Evolutionary conservation across 2,113 vertebrate species (phyloP).

Genomic region (Melospiza melodia): DNA sequence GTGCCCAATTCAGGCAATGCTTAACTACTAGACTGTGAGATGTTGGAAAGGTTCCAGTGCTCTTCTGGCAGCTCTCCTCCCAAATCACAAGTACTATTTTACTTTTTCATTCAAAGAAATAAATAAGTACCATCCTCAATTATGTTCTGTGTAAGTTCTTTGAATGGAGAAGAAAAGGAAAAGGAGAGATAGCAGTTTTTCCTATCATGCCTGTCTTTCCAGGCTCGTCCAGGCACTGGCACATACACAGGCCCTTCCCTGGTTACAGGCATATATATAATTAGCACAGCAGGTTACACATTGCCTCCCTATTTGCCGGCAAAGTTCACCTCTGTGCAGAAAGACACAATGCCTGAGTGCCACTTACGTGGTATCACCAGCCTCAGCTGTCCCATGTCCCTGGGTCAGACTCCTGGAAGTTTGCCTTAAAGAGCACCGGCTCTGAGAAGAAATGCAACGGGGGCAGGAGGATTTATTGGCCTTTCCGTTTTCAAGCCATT

Average conservation of each 20-base stretch:
- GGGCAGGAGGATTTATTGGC: neutral
- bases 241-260: neutral
- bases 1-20: slow-evolving; percentile 59
- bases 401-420: neutral
- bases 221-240: neutral
- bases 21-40: slow-evolving; percentile 65
- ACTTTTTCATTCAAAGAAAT: slow-evolving; percentile 51
- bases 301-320: slow-evolving; percentile 6
- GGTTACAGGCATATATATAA: slow-evolving; percentile 17
- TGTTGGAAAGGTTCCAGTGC: slow-evolving; percentile 36
- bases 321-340: neutral
- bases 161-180: neutral
- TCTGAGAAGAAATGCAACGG: neutral
- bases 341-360: neutral
- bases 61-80: slow-evolving; percentile 41
- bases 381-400: neutral
- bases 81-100: slow-evolving; percentile 56
- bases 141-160: neutral
- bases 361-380: neutral
- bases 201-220: neutral
- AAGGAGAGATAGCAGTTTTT: neutral
- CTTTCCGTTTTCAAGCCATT: neutral
- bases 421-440: neutral
- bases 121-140: slow-evolving; percentile 29
- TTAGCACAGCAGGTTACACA: slow-evolving; percentile 7